Evolutionary conservation across 2,797 vertebrate genomes (phyloP), one percentile per base, ranked within the genome.

Genomic region (Sebastes diaconus): DNA sequence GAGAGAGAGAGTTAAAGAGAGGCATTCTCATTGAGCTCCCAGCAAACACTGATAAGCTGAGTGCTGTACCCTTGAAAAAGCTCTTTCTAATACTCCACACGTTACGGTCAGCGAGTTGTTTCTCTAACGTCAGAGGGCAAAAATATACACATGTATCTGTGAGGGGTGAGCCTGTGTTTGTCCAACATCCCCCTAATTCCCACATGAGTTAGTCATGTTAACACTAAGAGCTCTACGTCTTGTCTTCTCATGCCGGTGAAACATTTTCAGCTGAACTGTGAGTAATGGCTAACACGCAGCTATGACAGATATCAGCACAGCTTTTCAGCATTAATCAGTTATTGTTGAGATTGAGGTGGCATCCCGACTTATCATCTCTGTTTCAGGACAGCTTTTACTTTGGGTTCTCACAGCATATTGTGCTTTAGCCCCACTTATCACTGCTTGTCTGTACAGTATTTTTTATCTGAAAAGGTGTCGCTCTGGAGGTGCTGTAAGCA

Each of bases 141-240:
- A 91, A 84, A 70, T 78, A 83, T 52, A 59, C 55, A 54, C 57
- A 50, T 67, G 9, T 66, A 36, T 85, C 30, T 67, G 77, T 87
- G 32, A 67, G 63, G 20, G n/a, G 27, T 5, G 42, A 74, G 68
- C 9, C 57, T n/a, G 10, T 46, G 72, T 84, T 50, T 52, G 61
- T 81, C 81, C 57, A 74, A 52, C 52, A 27, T 36, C 46, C 46
- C 46, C 46, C 46, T 8, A 50, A 85, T 90, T 92, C 86, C 80
- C 85, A 68, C 69, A 83, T 76, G 85, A 88, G 87, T 83, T 58
- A 57, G 78, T 92, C 90, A 90, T 80, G 68, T 90, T 85, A 74
- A 77, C 80, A 73, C 75, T 25, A 39, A 72, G 50, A 75, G 65
- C 54, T 46, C 16, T 6, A 20, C 11, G 0, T 90, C 25, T 80